Percentiles rank a stretch among this genome's conserved stretches.
Evolutionary conservation across 92 coral and sea anemone genomes (phyloP).

Genomic region (Paramuricea clavata): DNA sequence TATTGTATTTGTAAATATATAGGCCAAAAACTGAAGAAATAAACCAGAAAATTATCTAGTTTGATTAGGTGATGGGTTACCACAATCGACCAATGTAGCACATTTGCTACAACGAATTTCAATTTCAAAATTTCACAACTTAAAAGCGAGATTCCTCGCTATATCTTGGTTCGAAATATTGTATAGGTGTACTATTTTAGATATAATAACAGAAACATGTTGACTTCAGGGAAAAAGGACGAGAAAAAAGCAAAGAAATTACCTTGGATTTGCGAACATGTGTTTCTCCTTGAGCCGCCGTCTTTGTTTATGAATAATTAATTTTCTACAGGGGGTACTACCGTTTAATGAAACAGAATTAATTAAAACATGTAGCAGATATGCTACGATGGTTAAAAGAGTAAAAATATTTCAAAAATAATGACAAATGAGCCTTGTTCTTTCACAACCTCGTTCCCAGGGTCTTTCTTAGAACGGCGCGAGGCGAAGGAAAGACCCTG

Average conservation of each 20-base stretch:
- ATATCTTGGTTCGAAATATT: neutral
- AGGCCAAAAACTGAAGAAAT: neutral
- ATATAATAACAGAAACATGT: neutral
- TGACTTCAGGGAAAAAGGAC: too few relatives aligned
- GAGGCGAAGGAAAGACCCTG: too few relatives aligned
- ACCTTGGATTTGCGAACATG: neutral
- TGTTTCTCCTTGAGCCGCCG: neutral
- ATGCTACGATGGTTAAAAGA: neutral
- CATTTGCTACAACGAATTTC: conserved; percentile 11
- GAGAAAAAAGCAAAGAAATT: neutral
- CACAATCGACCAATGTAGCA: conserved; percentile 1
- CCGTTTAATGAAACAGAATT: neutral
- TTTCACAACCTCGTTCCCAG: too few relatives aligned
- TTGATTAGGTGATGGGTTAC: neutral
- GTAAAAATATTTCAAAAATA: neutral
- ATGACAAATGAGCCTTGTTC: neutral
- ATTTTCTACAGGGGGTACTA: neutral
- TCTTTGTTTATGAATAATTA: neutral
- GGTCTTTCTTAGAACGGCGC: too few relatives aligned
- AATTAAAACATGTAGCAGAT: conserved; percentile 6
- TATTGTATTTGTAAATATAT: neutral
- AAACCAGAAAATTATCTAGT: neutral
- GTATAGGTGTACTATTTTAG: neutral
- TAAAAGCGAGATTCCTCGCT: neutral
- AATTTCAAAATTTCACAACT: neutral